Base-by-base conservation (phyloP, 1,140 invertebrate genomes). In the Sogatella furcifera region DNA sequence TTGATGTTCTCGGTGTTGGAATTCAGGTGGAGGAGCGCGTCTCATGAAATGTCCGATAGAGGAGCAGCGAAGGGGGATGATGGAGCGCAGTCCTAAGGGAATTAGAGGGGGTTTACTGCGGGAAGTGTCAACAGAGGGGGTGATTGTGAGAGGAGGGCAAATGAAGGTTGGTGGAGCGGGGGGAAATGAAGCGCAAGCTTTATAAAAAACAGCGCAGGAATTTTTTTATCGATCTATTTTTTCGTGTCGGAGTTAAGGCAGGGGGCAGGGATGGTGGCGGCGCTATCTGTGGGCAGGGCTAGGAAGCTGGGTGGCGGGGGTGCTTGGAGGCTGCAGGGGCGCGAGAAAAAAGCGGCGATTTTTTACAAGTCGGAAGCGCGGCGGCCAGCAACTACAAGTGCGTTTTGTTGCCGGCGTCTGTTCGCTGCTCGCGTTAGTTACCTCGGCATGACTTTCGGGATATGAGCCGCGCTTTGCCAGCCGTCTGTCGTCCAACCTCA, bases 131-230 rank as follows among this genome's bases (percentile, higher is more conserved):
- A 21, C 44, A 31, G 22, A 49, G 31, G n/a, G 38, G 31, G 41
- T 41, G 22, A 24, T 24, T 41, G 42, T 19, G 41, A 41, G 58
- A n/a, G 28, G 10, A 19, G 14, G 4, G n/a, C 15, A 24, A 49
- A 2, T 42, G 52, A 43, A 28, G 55, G 5, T 9, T 21, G 44
- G 21, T 24, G 19, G 42, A 24, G 57, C 15, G 34, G 57, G 55
- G 55, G 62, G 65, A 60, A 66, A 64, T 64, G 62, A 64, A 64
- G 60, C 62, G 60, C 52, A 62, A 61, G 65, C 63, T 63, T 65
- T 66, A 66, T 66, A 66, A 66, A 66, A 66, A 66, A 66, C 65
- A 66, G 65, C 65, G 65, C 65, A 66, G 65, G 65, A 66, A 66
- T 66, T 66, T 66, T 66, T 66, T 66, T 66, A 66, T 66, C 65